phyloP scores from a whole-genome alignment of 1,140 invertebrate genomes.

The Nephotettix cincticeps region DNA sequence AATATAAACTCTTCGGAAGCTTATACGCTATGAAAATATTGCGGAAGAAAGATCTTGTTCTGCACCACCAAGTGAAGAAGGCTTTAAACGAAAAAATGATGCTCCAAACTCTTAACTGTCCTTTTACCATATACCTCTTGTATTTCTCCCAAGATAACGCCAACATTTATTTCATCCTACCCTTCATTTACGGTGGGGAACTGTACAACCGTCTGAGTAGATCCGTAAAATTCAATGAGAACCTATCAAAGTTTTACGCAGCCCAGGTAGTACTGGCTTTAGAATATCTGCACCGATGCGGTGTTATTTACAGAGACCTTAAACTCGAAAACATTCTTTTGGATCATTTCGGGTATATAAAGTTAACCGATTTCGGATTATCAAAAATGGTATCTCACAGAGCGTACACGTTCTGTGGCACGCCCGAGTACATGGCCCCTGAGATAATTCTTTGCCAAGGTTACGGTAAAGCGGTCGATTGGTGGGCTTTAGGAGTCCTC shows the following conservation, averaged over 20 bases:
- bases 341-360: constrained; percentile 70
- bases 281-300: constrained; percentile 91
- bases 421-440: constrained; percentile 94
- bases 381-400: constrained; percentile 38
- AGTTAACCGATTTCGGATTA: constrained; percentile 38
- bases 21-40: constrained; percentile 91
- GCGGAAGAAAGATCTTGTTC: constrained; percentile 83
- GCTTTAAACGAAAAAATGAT: constrained; percentile 85
- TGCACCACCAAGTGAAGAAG: constrained; percentile 83
- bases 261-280: constrained; percentile 89
- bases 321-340: constrained; percentile 97
- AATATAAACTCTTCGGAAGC: constrained; percentile 53
- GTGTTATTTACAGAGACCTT: constrained; percentile 89
- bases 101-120: constrained; percentile 73
- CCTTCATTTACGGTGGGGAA: constrained; percentile 81
- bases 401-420: constrained; percentile 94
- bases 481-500: constrained; percentile 93
- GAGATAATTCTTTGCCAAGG: constrained; percentile 94
- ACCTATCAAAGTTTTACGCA: constrained; percentile 84
- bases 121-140: constrained; percentile 81
- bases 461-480: constrained; percentile 94
- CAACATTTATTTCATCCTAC: constrained; percentile 81
- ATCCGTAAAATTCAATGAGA: constrained; percentile 74
- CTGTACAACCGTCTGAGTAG: constrained; percentile 77
- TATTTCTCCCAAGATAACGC: constrained; percentile 85